A percentile compares a stretch with the other conserved stretches of the same genome.
These are phyloP conservation scores for Drosophila atripex DNA, from an alignment of 2,888 invertebrate species.

Conservation along the genomic window DNA sequence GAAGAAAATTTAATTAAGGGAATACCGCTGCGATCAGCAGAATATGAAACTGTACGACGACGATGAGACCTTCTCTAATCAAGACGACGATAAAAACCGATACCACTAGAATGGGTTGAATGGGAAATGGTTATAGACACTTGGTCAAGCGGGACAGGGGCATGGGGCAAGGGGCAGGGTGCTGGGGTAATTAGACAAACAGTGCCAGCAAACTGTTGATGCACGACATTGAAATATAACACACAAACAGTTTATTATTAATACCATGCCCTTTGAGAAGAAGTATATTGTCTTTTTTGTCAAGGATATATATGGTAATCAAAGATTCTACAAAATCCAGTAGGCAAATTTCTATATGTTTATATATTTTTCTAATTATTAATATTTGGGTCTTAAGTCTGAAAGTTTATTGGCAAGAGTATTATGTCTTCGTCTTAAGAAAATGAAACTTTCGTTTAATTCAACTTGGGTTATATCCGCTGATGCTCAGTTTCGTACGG, in stretches of 20 bases:
- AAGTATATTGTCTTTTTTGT: conserved; percentile 4
- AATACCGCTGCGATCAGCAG: conserved; percentile 79
- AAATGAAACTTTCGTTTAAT: conserved; percentile 28
- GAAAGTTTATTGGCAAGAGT: conserved; percentile 1
- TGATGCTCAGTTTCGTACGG: conserved; percentile 56
- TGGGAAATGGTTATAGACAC: conserved; percentile 21
- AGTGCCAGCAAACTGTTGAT: conserved; percentile 54
- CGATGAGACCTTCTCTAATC: conserved; percentile 75
- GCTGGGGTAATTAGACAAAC: conserved; percentile 63
- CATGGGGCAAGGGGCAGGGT: not conserved
- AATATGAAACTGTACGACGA: conserved; percentile 63
- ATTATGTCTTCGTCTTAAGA: conserved; percentile 3
- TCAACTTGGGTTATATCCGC: conserved; percentile 31
- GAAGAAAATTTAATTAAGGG: conserved; percentile 71
- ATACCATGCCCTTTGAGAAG: conserved; percentile 7
- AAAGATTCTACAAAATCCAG: not conserved
- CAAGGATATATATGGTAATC: not conserved
- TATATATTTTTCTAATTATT: not conserved
- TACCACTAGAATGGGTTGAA: conserved; percentile 32
- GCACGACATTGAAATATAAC: conserved; percentile 59
- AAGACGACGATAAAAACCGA: conserved; percentile 69
- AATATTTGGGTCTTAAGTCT: not conserved
- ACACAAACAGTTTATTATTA: conserved; percentile 35
- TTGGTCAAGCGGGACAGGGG: conserved; percentile 52
- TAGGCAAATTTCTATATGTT: not conserved